Evolutionary conservation across 2,797 vertebrate genomes (phyloP).

Genomic region (Psittacula echo): DNA sequence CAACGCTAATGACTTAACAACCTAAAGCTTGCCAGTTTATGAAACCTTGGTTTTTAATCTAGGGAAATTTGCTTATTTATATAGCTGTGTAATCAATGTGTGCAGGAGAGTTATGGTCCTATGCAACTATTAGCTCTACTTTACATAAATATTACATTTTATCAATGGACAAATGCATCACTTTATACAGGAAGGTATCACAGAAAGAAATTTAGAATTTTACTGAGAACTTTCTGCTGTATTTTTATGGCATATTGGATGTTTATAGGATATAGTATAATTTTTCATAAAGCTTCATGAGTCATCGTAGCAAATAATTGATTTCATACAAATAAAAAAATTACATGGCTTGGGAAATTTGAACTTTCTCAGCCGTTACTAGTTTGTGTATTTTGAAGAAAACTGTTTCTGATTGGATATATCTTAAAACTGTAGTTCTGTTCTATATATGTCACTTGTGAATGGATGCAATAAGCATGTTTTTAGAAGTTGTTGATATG

Average conservation of each 20-base stretch:
- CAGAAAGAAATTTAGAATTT: conserved; percentile 49
- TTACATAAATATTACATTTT: conserved; percentile 70
- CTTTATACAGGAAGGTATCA: conserved; percentile 50
- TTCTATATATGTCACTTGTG: background rate
- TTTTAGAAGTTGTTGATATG: background rate
- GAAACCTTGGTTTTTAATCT: conserved; percentile 64
- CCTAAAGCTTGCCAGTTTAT: conserved; percentile 27
- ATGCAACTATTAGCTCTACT: conserved; percentile 39
- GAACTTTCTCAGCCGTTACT: conserved; percentile 35
- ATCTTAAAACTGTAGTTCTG: conserved; percentile 18
- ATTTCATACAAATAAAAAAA: conserved; percentile 66
- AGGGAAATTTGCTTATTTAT: conserved; percentile 67
- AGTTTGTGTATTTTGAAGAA: conserved; percentile 22
- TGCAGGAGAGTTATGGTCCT: conserved; percentile 51
- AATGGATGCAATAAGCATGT: background rate
- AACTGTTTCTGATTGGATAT: background rate
- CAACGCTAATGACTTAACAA: conserved; percentile 43
- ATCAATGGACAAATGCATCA: conserved; percentile 60
- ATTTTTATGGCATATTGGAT: conserved; percentile 35
- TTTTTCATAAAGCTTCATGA: conserved; percentile 40
- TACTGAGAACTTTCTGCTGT: conserved; percentile 12
- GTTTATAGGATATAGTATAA: conserved; percentile 40
- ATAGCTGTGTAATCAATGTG: conserved; percentile 43
- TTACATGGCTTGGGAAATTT: conserved; percentile 44
- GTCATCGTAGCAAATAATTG: conserved; percentile 44